Conservation (phyloP, 2,888 invertebrate species). For the Agrenia bidenticulata region DNA sequence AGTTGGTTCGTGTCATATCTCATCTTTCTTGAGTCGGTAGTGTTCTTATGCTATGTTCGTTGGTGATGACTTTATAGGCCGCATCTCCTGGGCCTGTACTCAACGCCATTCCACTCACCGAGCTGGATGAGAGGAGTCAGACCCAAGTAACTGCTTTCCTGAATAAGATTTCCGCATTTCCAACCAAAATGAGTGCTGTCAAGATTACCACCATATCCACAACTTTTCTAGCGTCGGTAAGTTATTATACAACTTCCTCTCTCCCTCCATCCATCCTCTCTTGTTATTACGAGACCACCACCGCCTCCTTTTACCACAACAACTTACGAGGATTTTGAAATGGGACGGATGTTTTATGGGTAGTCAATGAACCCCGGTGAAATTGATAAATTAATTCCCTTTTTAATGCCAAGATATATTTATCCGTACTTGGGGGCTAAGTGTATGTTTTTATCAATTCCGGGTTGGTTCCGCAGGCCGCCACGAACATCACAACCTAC, state of each 20-base stretch:
- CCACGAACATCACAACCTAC: conserved; percentile 47
- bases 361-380: conserved; percentile 21
- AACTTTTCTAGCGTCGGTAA: conserved; percentile 48
- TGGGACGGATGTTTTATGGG: conserved; percentile 16
- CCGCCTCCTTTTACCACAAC: background rate
- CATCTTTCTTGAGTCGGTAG: conserved; percentile 7
- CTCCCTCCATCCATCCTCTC: background rate
- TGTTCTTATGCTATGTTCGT: background rate
- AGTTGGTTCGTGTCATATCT: conserved; percentile 24
- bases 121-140: conserved; percentile 43
- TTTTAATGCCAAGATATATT: background rate
- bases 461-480: conserved; percentile 25
- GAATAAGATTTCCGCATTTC: conserved; percentile 45
- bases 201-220: conserved; percentile 45
- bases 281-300: too few species aligned
- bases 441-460: background rate
- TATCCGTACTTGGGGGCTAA: too few species aligned
- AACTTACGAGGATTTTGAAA: background rate
- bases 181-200: conserved; percentile 45
- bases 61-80: conserved; percentile 31
- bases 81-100: conserved; percentile 40
- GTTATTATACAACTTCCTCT: conserved; percentile 21
- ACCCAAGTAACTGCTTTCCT: conserved; percentile 41
- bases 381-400: conserved; percentile 26
- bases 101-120: conserved; percentile 38